A percentile compares a stretch with the other conserved stretches of the same genome.
Conservation (phyloP, 2,113 vertebrate species). For the Gallinago jamesoni region DNA sequence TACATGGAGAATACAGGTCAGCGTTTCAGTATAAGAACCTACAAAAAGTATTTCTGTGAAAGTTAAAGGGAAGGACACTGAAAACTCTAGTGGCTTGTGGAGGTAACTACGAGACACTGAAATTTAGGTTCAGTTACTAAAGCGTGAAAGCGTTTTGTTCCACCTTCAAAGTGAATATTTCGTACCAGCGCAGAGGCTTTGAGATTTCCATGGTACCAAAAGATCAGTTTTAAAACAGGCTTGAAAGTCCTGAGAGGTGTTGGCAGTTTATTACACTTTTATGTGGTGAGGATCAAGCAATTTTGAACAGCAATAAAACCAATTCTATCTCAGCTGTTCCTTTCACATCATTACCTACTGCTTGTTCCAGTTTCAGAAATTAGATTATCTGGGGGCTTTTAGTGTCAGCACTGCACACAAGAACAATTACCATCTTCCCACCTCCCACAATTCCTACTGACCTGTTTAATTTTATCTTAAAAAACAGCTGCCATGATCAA, state of each 20-base stretch:
- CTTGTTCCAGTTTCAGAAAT: background rate
- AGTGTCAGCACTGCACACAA: background rate
- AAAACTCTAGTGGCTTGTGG: background rate
- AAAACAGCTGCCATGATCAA: background rate
- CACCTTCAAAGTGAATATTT: background rate
- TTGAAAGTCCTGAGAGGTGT: background rate
- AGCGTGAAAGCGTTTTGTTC: background rate
- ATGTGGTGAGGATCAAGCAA: background rate
- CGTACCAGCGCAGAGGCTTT: background rate
- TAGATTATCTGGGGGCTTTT: background rate
- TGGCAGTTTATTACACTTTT: background rate
- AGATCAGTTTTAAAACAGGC: background rate
- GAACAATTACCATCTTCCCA: background rate
- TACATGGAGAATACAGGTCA: background rate
- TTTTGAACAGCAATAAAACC: background rate
- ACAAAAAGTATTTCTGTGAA: background rate
- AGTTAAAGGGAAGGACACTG: background rate
- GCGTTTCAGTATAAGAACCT: background rate
- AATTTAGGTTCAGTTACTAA: background rate
- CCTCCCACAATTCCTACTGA: background rate
- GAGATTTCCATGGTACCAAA: background rate
- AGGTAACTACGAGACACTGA: background rate
- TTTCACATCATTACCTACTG: background rate
- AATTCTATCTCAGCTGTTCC: background rate
- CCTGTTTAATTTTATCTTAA: background rate